Base-by-base conservation (phyloP, 2,797 vertebrate species). In the Hyperoplus lanceolatus region DNA sequence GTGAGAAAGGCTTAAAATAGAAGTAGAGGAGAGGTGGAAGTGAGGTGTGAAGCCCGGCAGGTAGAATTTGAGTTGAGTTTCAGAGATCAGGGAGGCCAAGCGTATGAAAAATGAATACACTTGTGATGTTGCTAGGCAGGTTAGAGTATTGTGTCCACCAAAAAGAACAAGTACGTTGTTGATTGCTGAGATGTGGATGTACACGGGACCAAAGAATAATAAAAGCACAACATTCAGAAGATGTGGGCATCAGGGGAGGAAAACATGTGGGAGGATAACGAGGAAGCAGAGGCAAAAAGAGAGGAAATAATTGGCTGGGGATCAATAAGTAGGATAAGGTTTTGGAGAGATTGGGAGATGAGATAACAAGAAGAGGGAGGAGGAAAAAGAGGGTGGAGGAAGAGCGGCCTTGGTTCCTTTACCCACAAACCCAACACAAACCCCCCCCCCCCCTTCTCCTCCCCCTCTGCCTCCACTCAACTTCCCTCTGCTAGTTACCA, bases 401-500 rank as follows among this genome's bases (percentile, higher is more conserved):
- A 70, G 72, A 79, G 56, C 71, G 45, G 58, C 64, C 3, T 6
- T 74, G 79, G 81, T 78, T 88, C 51, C 68, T 82, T 87, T 81
- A 78, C 87, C 82, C 83, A 87, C 80, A 87, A 88, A 87, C 79
- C 77, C 46, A 0, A 68, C 48, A 29, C 69, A 80, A 81, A n/a
- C 69, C 79, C 50, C 67, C 80, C 21, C 16, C 43, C 2, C 62
- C 55, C 54, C 54, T n/a, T 54, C 56, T 67, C 45, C 61, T 79
- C 62, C 63, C 42, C 56, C 74, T 84, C 73, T 63, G 61, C 78
- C 79, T 87, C 73, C 72, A 74, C 82, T 87, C 89, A 91, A 82
- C 88, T 89, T 89, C 90, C 84, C 87, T 89, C 86, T 70, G 90
- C 90, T 92, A 90, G 95, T 96, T 95, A 91, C 95, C 94, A 96